These are phyloP conservation scores for Chionomys nivalis DNA, from an alignment of 2,113 vertebrate genomes.

Conservation along the genomic window DNA sequence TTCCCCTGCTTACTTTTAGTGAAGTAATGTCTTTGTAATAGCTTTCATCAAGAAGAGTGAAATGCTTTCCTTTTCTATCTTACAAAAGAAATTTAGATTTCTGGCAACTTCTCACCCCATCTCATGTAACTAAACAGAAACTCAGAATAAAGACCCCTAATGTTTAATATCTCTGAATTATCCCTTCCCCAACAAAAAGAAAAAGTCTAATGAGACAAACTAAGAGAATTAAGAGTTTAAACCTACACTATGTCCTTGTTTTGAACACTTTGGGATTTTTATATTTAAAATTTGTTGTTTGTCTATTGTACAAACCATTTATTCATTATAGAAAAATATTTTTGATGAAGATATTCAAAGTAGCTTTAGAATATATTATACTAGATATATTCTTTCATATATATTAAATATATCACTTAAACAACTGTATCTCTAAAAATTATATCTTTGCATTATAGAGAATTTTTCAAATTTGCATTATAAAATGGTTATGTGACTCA, in stretches of 20 bases:
- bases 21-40: background rate
- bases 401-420: background rate
- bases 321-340: background rate
- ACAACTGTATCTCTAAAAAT: background rate
- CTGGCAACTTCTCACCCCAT: background rate
- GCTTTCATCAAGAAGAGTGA: background rate
- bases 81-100: background rate
- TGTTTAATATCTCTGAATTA: background rate
- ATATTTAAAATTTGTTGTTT: background rate
- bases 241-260: background rate
- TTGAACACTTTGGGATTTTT: background rate
- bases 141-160: background rate
- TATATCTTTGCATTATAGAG: background rate
- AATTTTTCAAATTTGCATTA: background rate
- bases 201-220: background rate
- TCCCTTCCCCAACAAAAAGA: background rate
- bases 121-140: background rate
- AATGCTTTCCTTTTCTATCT: background rate
- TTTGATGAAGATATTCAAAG: background rate
- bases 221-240: background rate
- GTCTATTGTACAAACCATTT: background rate
- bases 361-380: background rate
- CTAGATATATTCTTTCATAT: background rate
- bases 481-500: background rate
- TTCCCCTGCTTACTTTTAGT: background rate